Evolutionary conservation across 1,140 invertebrate genomes (phyloP), one percentile per base, ranked within the genome.

Genomic region (Whitmania pigra): DNA sequence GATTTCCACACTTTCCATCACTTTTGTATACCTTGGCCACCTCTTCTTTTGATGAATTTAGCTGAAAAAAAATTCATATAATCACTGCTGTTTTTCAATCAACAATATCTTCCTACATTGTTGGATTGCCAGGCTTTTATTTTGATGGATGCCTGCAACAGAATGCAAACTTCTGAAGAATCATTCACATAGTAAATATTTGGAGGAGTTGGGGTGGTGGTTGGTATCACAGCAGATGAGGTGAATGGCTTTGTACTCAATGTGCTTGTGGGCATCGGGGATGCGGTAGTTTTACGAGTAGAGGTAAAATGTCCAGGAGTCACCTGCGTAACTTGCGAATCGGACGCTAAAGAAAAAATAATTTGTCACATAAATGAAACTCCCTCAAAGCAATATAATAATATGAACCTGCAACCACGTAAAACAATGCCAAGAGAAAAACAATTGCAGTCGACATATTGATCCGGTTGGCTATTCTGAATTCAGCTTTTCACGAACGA

Each of bases 151-250:
- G 57, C 57, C 22, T 22, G 29, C 57, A 63, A 13, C 57, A 63
- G 18, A 7, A 63, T 63, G 57, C 57, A 63, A 63, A 63, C 57
- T 63, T 63, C 57, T 13, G 22, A 25, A 31, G 57, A 63, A 63
- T 63, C 29, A 18, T 63, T 63, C 29, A 63, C 57, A 6, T 63
- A 5, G 57, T 63, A 63, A 63, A 63, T 31, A 63, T 31, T 63
- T 63, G 57, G 15, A 4, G 57, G 15, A 25, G 22, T 17, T 4
- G 57, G 22, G 22, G 57, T 63, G 11, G 54, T 57, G 20, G 54
- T 57, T 57, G 54, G 54, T 2, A 36, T 36, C 31, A 36, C 6
- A 36, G 31, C 31, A 36, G 43, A 49, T 3, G 43, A 7, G 43
- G 43, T 49, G 13, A 49, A 49, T 49, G 43, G 43, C 15, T 49